phyloP scores from a whole-genome alignment of 2,888 invertebrate species.

The Sphaerophoria rueppellii region DNA sequence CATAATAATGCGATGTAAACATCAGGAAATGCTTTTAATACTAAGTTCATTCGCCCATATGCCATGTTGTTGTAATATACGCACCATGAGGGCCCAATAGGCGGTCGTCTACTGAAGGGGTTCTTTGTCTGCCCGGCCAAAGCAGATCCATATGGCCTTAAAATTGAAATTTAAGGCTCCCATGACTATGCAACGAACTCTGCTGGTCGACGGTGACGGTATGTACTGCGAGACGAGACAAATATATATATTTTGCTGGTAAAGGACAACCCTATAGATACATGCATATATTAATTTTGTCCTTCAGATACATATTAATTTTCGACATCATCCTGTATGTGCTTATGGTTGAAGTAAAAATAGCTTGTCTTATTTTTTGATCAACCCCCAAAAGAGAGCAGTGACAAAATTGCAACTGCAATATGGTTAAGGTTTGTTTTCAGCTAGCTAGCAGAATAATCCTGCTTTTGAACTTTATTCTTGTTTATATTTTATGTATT shows the following conservation, averaged over 20 bases:
- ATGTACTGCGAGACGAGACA: slow-evolving; percentile 7
- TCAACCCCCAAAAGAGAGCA: neutral
- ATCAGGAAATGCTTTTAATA: slow-evolving; percentile 66
- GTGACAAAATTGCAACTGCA: slow-evolving; percentile 45
- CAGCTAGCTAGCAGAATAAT: slow-evolving; percentile 58
- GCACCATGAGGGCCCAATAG: no score
- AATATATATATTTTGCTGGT: slow-evolving; percentile 27
- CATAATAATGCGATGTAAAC: slow-evolving; percentile 69
- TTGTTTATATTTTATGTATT: neutral
- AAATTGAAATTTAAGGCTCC: slow-evolving; percentile 48
- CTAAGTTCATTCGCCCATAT: slow-evolving; percentile 53
- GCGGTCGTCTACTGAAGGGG: neutral
- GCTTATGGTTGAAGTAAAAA: slow-evolving; percentile 48
- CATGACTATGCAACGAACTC: neutral
- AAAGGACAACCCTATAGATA: slow-evolving; percentile 18
- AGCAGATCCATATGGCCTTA: slow-evolving; percentile 13
- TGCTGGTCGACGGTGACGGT: no score
- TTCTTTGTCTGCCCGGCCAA: neutral
- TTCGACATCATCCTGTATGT: slow-evolving; percentile 60
- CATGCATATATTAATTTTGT: slow-evolving; percentile 50
- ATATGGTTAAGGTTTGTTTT: slow-evolving; percentile 65
- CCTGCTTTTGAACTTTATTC: slow-evolving; percentile 52
- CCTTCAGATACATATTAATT: slow-evolving; percentile 59
- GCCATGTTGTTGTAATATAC: neutral
- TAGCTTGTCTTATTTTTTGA: slow-evolving; percentile 27